Percentiles rank a stretch among this genome's conserved stretches.
phyloP scores from a whole-genome alignment of 2,797 vertebrate species.

The Eospalax fontanierii region DNA sequence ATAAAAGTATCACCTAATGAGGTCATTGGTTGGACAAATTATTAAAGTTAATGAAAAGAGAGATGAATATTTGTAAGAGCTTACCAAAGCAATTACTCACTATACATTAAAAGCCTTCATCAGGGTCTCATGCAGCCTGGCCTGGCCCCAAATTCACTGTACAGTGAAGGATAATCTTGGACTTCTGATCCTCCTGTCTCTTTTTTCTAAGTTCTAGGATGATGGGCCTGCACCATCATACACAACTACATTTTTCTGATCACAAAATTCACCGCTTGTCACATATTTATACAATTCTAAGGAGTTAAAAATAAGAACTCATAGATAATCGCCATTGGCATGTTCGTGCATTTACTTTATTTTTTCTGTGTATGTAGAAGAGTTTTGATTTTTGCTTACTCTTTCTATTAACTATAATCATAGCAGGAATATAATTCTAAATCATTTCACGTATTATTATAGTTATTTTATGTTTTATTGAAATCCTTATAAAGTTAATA shows the following conservation, averaged over 20 bases:
- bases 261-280: conserved; percentile 52
- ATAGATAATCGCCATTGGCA: conserved; percentile 19
- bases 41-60: conserved; percentile 48
- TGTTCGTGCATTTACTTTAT: conserved; percentile 23
- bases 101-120: conserved; percentile 52
- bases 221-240: not conserved
- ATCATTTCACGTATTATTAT: conserved; percentile 35
- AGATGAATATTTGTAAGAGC: conserved; percentile 48
- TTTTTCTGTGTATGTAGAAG: not conserved
- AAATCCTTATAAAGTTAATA: conserved; percentile 45
- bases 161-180: not conserved
- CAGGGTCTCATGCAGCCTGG: not conserved
- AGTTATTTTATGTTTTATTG: conserved; percentile 34
- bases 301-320: conserved; percentile 48
- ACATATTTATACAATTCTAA: conserved; percentile 35
- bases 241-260: conserved; percentile 50
- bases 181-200: too few species aligned
- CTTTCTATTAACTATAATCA: not conserved
- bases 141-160: not conserved
- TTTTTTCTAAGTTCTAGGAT: too few species aligned
- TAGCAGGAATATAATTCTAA: conserved; percentile 5
- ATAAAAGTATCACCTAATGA: not conserved
- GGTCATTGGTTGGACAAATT: not conserved
- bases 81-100: conserved; percentile 61
- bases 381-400: conserved; percentile 45